phyloP scores from a whole-genome alignment of 2,888 invertebrate species.

The Drosophila peninsularis region DNA sequence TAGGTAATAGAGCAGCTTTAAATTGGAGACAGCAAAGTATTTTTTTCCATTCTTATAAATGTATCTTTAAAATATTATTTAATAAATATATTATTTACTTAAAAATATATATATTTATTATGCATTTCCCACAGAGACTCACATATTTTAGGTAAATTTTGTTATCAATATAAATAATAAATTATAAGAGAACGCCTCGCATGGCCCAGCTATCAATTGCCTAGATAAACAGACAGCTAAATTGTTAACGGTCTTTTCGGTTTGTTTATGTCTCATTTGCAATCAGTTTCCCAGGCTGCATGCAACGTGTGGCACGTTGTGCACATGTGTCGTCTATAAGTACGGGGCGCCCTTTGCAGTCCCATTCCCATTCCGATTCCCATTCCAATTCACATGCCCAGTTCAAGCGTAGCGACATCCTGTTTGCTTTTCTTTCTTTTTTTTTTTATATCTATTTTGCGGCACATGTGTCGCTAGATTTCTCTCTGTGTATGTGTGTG shows the following conservation, averaged over 20 bases:
- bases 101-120: too few relatives aligned
- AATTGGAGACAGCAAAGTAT: background rate
- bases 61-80: too few relatives aligned
- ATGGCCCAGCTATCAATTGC: slow-evolving; percentile 12
- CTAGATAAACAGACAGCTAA: slow-evolving; percentile 28
- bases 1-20: background rate
- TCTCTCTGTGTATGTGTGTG: slow-evolving; percentile 9
- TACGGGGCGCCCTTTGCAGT: slow-evolving; percentile 37
- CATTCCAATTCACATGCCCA: slow-evolving; percentile 19
- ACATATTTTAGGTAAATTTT: slow-evolving; percentile 1
- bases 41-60: background rate
- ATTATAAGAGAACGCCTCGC: too few relatives aligned
- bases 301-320: slow-evolving; percentile 57
- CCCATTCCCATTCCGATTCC: slow-evolving; percentile 7
- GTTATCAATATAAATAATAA: slow-evolving; percentile 4
- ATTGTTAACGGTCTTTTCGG: slow-evolving; percentile 18
- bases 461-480: slow-evolving; percentile 44
- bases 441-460: slow-evolving; percentile 44
- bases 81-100: too few relatives aligned
- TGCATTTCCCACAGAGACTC: background rate
- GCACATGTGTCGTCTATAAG: slow-evolving; percentile 59
- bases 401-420: slow-evolving; percentile 74
- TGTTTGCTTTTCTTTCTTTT: slow-evolving; percentile 65
- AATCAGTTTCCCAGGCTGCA: slow-evolving; percentile 51
- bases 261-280: slow-evolving; percentile 39